phyloP scores from a whole-genome alignment of 2,797 vertebrate species.

The Antrozous pallidus region DNA sequence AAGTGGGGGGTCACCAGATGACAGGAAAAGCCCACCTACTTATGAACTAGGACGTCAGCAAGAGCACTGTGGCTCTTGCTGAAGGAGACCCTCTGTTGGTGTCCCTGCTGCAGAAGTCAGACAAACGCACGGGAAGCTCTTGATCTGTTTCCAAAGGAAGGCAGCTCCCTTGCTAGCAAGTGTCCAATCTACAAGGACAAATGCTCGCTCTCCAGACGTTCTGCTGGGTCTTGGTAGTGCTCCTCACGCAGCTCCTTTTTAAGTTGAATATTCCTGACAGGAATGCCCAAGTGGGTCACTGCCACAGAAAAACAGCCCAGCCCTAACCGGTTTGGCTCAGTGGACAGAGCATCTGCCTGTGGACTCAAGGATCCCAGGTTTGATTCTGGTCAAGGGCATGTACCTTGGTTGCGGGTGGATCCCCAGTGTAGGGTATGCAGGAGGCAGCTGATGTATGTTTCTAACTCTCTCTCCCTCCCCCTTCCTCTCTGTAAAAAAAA shows the following conservation, averaged over 20 bases:
- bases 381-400: no score
- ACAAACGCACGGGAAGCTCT: neutral
- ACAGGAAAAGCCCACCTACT: neutral
- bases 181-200: constrained; percentile 39
- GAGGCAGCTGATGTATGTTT: no score
- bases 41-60: neutral
- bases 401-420: no score
- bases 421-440: no score
- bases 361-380: no score
- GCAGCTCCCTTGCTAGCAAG: constrained; percentile 19
- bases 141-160: constrained; percentile 58
- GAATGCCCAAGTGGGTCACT: constrained; percentile 11
- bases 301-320: neutral
- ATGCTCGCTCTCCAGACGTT: constrained; percentile 15
- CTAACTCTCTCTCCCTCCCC: no score
- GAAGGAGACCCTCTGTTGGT: neutral
- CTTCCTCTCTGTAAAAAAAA: no score
- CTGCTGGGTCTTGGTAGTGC: neutral
- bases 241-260: constrained; percentile 53
- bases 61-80: neutral
- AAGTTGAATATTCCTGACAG: constrained; percentile 54
- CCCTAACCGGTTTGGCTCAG: neutral
- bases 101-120: neutral
- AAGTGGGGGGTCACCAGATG: no score
- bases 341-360: no score